Base-by-base conservation (phyloP, 2,113 vertebrate genomes). In the Raja brachyura region DNA sequence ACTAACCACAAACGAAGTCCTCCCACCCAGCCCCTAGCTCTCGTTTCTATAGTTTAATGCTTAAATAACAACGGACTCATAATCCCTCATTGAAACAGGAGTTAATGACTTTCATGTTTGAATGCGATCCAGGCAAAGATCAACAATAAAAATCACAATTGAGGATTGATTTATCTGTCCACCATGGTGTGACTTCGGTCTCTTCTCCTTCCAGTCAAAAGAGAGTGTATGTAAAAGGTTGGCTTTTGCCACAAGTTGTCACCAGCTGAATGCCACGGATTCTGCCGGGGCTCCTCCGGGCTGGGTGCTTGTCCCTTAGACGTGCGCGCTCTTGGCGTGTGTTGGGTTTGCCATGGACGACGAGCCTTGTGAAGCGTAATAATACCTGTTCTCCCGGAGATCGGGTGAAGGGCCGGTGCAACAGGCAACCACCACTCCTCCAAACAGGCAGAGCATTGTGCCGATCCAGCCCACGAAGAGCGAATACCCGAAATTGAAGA, bases 401-500 rank as follows among this genome's bases (percentile, higher is more conserved):
- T 97, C 93, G 94, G 96, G 96, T 8, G 97, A 95, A 0, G 94
- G 94, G 4, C 97, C 96, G 0, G 96, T 94, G 94, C 98, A 98
- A 94, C 97, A 99, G 93, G 97, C 93, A 75, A 99, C 97, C 94
- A 97, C 93, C 0, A 95, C 94, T 85, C 98, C 97, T 0, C 98
- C 98, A 16, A 98, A 95, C 31, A 99, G 96, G 94, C 98, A 98
- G 94, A 99, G 96, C 11, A 95, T 96, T 0, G 97, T 96, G 25
- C 98, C 98, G 0, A 98, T 96, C 98, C 98, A 99, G 94, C 98
- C 98, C 0, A 97, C 96, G 76, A 99, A 99, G 68, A 99, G 96
- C 0, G 98, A 99, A 95, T 98, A 98, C 93, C 98, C 98, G 0
- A 99, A 99, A 16, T 98, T 98, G 97, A 99, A 97, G 63, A 99